These are phyloP conservation scores for Dioctria linearis DNA, from an alignment of 2,888 invertebrate species.

Conservation along the genomic window DNA sequence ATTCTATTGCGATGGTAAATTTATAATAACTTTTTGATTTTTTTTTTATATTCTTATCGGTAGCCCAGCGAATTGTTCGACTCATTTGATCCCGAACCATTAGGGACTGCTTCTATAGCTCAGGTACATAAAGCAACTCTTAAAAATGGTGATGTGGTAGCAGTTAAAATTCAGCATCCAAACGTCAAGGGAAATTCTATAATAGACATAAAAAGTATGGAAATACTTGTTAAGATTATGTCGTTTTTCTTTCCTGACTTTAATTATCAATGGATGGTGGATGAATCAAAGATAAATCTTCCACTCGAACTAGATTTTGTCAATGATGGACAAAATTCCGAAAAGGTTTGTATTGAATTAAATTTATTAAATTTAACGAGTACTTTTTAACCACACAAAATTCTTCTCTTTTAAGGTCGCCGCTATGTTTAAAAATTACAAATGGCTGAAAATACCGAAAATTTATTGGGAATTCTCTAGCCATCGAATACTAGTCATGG, in stretches of 20 bases:
- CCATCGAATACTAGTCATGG: conserved; percentile 93
- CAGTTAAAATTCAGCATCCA: conserved; percentile 97
- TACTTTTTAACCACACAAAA: too few relatives aligned
- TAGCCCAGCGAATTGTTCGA: conserved; percentile 87
- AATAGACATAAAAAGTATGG: conserved; percentile 98
- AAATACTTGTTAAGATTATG: conserved; percentile 85
- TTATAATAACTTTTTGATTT: background rate
- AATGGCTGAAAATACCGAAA: conserved; percentile 73
- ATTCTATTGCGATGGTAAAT: too few relatives aligned
- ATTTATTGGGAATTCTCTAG: conserved; percentile 89
- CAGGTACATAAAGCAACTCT: conserved; percentile 91
- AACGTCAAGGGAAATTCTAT: conserved; percentile 89
- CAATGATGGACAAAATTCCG: conserved; percentile 93
- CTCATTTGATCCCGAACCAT: conserved; percentile 86
- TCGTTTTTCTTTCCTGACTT: conserved; percentile 95
- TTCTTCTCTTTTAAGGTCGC: conserved; percentile 68
- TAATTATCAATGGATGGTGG: conserved; percentile 95
- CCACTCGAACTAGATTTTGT: conserved; percentile 87
- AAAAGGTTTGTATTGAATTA: conserved; percentile 74
- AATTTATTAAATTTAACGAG: too few relatives aligned
- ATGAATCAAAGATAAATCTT: conserved; percentile 93
- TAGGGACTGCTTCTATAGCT: conserved; percentile 97
- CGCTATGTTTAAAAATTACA: conserved; percentile 71
- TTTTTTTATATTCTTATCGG: background rate
- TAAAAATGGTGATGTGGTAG: conserved; percentile 85